These are phyloP conservation scores for Salvelinus alpinus DNA, from an alignment of 2,113 vertebrate species.

Conservation along the genomic window DNA sequence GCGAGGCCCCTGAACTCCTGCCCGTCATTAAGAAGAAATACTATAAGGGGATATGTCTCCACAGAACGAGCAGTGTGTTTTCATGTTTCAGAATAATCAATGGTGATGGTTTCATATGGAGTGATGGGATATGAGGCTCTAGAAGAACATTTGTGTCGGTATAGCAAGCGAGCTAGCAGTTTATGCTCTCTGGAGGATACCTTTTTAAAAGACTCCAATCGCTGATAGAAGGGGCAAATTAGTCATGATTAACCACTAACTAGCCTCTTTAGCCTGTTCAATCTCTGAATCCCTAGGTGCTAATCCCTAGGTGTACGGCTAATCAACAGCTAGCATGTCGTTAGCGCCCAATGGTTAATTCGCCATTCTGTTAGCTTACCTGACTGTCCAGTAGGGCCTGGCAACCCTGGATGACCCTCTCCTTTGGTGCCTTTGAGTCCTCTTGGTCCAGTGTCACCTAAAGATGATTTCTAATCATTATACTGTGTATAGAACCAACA, in stretches of 20 bases:
- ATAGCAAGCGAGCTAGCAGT: neutral
- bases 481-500: neutral
- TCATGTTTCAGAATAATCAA: neutral
- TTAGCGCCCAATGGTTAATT: neutral
- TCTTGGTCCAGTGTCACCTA: conserved; percentile 71
- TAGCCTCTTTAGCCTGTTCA: neutral
- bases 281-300: neutral
- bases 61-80: neutral
- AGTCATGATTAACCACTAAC: neutral
- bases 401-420: conserved; percentile 68
- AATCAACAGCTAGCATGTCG: neutral
- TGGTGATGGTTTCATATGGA: neutral
- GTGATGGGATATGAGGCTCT: neutral
- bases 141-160: neutral
- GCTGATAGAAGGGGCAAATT: neutral
- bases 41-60: neutral
- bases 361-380: conserved; percentile 56
- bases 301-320: neutral
- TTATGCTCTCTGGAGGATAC: neutral
- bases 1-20: conserved; percentile 72
- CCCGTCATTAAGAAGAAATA: neutral
- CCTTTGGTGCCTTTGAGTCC: conserved; percentile 77
- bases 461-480: neutral
- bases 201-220: neutral
- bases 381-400: conserved; percentile 70